Percentiles rank a stretch among this genome's conserved stretches.
Evolutionary conservation across 2,113 vertebrate genomes (phyloP).

Genomic region (Tetrax tetrax): DNA sequence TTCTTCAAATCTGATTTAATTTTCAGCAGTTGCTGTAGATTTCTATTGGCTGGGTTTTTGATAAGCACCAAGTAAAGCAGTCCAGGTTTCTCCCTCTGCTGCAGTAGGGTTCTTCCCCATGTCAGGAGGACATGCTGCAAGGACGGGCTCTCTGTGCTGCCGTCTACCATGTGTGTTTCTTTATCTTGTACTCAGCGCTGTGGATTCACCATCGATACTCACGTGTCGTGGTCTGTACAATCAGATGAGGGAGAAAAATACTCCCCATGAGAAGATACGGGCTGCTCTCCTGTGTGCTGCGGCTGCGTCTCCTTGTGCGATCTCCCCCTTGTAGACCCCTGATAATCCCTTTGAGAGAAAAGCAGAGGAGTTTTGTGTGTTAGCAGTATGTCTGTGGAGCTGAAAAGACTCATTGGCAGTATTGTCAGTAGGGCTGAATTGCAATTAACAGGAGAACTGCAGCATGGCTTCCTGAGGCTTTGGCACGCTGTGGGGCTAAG

Average conservation of each 20-base stretch:
- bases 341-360: not conserved
- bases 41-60: not conserved
- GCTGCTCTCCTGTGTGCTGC: accelerated
- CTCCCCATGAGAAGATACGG: accelerated
- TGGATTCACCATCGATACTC: not conserved
- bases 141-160: not conserved
- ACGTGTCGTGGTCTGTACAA: accelerated
- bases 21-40: not conserved
- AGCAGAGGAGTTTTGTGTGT: not conserved
- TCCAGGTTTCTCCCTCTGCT: not conserved
- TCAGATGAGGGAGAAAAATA: not conserved
- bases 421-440: not conserved
- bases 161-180: not conserved
- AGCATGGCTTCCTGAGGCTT: not conserved
- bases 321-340: not conserved
- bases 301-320: accelerated
- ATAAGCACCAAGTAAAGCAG: accelerated
- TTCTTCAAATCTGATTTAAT: not conserved
- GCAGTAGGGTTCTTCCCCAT: not conserved
- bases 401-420: not conserved
- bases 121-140: not conserved
- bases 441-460: accelerated
- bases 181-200: accelerated
- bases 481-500: not conserved
- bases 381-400: not conserved